Evolutionary conservation across 2,888 invertebrate genomes (phyloP).

Genomic region (Margaritifera margaritifera): DNA sequence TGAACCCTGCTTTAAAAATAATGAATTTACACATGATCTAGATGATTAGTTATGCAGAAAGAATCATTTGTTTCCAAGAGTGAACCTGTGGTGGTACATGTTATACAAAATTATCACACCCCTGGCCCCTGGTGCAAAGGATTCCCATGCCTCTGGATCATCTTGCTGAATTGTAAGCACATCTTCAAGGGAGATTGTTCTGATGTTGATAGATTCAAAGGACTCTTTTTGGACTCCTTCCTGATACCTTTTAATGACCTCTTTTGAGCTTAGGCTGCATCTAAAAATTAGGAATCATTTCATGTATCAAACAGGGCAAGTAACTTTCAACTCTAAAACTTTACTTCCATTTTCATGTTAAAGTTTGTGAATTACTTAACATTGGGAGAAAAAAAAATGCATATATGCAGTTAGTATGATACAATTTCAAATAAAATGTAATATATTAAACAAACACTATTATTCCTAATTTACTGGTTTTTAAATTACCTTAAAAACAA

Average conservation of each 20-base stretch:
- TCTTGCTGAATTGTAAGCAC: slow-evolving; percentile 41
- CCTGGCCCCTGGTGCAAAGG: slow-evolving; percentile 67
- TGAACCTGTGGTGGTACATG: slow-evolving; percentile 32
- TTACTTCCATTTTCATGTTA: background rate
- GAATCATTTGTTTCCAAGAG: no score
- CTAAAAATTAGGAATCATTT: slow-evolving; percentile 33
- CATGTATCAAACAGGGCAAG: no score
- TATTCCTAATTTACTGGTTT: no score
- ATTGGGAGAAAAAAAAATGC: no score
- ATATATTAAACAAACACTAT: no score
- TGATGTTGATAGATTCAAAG: slow-evolving; percentile 68
- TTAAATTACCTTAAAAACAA: no score
- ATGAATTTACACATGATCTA: no score
- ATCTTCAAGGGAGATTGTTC: slow-evolving; percentile 50
- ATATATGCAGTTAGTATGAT: no score
- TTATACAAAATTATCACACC: slow-evolving; percentile 58
- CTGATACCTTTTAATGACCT: slow-evolving; percentile 58
- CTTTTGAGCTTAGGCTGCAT: slow-evolving; percentile 59
- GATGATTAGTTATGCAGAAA: no score
- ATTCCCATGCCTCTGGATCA: slow-evolving; percentile 55
- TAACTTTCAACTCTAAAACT: background rate
- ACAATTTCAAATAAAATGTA: no score
- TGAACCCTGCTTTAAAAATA: no score
- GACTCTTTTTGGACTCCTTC: slow-evolving; percentile 69
- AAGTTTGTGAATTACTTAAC: no score